Base-by-base conservation (phyloP, 2,888 invertebrate genomes). In the Xestia ashworthii region DNA sequence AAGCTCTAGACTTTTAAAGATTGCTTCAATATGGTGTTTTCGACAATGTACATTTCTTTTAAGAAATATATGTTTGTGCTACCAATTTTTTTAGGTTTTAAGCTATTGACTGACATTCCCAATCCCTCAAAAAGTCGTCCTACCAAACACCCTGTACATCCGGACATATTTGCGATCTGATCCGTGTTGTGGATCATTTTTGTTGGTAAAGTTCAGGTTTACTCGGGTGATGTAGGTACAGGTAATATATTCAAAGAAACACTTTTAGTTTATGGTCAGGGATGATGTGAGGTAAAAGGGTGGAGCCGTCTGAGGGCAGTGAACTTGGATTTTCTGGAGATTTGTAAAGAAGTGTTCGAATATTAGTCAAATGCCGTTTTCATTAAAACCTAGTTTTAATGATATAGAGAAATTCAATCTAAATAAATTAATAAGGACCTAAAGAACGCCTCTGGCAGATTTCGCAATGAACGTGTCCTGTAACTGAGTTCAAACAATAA, bases 151-250 rank as follows among this genome's bases (percentile, higher is more conserved):
- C 65, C n/a, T 65, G 65, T 65, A 44, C 74, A 72, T 72, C 68
- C 62, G 16, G 55, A 48, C 48, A 69, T 85, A 74, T 77, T 82
- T 82, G 83, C 62, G 60, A 85, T 85, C 64, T 65, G 78, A 78
- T 82, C 82, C 64, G 38, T 72, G 76, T 72, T 70, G 69, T 55
- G 44, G 68, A 77, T 67, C 44, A 62, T 64, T 73, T 67, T 71
- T 71, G 82, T 85, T 58, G 58, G 62, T 62, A 55, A 50, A 71
- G 62, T 68, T 62, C 6, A n/a, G 32, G 58, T 65, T 80, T 80
- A 60, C 80, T 46, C 38, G 22, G 41, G 76, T 53, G 41, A 78
- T 83, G 64, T 68, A 46, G 32, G 65, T 25, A 60, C 6, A 70
- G 48, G 79, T 71, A 78, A 78, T 83, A 14, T 81, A 72, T 64